phyloP scores from a whole-genome alignment of 2,797 vertebrate species.

The Catostomus latipinnis region DNA sequence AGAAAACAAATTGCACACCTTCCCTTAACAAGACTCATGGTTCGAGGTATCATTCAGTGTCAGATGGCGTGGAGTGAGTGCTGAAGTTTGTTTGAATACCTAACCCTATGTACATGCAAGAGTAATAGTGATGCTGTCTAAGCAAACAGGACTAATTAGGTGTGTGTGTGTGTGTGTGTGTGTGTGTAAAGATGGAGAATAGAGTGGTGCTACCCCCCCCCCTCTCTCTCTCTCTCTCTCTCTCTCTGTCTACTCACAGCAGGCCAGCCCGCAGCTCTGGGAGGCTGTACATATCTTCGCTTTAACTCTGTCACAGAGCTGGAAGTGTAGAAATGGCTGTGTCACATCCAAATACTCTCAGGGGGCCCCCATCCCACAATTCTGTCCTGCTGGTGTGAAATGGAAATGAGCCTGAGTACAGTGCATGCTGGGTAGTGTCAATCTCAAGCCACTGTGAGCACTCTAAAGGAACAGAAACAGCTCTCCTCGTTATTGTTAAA shows the following conservation, averaged over 20 bases:
- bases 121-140: not conserved
- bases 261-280: slow-evolving; percentile 38
- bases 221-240: slow-evolving; percentile 1
- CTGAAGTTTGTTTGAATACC: not conserved
- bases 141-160: slow-evolving; percentile 16
- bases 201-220: slow-evolving; percentile 3
- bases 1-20: not conserved
- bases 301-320: slow-evolving; percentile 42
- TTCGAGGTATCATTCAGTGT: no score
- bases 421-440: slow-evolving; percentile 75
- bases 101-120: not conserved
- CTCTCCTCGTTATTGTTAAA: not conserved
- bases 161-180: not conserved
- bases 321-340: slow-evolving; percentile 52
- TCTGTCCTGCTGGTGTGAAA: slow-evolving; percentile 45
- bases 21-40: not conserved
- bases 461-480: slow-evolving; percentile 23
- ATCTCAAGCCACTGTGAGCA: slow-evolving; percentile 32
- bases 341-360: slow-evolving; percentile 42
- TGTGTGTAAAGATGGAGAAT: slow-evolving; percentile 5
- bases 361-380: slow-evolving; percentile 41
- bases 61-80: no score
- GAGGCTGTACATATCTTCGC: slow-evolving; percentile 46
- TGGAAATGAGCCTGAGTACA: slow-evolving; percentile 75
- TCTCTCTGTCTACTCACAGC: not conserved